Evolutionary conservation across 2,797 vertebrate genomes (phyloP).

Genomic region (Danionella dracula): DNA sequence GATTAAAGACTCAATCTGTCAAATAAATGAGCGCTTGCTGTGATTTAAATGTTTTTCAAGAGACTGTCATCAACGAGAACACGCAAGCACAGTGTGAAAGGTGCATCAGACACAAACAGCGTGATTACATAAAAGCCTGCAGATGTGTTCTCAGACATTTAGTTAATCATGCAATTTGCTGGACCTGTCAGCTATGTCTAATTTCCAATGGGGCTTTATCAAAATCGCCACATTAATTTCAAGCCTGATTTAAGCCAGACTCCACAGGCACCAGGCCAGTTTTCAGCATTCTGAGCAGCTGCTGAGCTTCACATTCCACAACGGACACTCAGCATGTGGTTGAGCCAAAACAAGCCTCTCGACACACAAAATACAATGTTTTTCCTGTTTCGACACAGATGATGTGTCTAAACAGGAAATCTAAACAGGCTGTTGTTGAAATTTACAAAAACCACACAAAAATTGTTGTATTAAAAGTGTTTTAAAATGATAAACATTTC

Average conservation of each 20-base stretch:
- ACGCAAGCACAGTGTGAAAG: neutral
- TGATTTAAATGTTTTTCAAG: neutral
- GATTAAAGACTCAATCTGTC: conserved; percentile 28
- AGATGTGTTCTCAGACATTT: conserved; percentile 54
- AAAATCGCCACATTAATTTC: conserved; percentile 48
- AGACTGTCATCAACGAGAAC: neutral
- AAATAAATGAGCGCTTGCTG: neutral
- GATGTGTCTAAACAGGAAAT: no score
- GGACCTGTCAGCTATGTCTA: conserved; percentile 48
- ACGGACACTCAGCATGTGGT: conserved; percentile 10
- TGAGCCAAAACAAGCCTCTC: conserved; percentile 3
- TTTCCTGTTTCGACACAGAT: neutral
- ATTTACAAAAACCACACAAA: neutral
- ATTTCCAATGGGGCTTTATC: conserved; percentile 52
- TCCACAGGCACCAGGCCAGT: conserved; percentile 35
- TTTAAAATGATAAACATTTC: no score
- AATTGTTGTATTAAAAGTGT: no score
- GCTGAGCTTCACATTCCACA: conserved; percentile 18
- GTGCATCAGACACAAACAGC: conserved; percentile 36
- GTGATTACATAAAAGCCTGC: conserved; percentile 55
- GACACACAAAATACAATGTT: conserved; percentile 10
- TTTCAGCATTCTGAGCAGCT: conserved; percentile 30
- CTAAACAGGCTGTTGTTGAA: neutral
- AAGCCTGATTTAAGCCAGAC: conserved; percentile 48
- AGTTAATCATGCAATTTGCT: conserved; percentile 53